Evolutionary conservation across 2,113 vertebrate species (phyloP), one percentile per base, ranked within the genome.

Genomic region (Eubucco bourcierii): DNA sequence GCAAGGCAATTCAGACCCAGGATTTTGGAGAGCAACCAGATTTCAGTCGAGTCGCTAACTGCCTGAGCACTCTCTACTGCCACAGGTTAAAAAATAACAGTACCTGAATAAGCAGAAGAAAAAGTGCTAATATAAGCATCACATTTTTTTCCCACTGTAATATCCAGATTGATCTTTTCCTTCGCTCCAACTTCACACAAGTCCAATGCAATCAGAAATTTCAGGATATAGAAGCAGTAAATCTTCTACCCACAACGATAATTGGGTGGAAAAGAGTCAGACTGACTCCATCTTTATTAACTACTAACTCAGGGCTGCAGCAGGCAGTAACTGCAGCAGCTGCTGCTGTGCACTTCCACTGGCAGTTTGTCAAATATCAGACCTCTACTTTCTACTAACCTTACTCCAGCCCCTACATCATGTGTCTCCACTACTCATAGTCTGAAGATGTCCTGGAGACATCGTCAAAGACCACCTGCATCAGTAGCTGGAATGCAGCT

Each of bases 241-340:
- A 20, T 20, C 52, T 75, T 39, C 14, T 6, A 24, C 34, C 12
- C 16, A 15, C 25, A 44, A 1, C 9, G 25, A 29, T 25, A 50
- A 29, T 3, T 53, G n/a, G 5, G 19, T 21, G 8, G 10, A 28
- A 84, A 82, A 15, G n/a, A 18, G 23, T 27, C 4, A 47, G 34
- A 9, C 9, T 10, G 2, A 20, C 31, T 41, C 15, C n/a, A 44
- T 12, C 19, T 7, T 0, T 20, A 15, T 10, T 53, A 23, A 2
- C 20, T 16, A 53, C 5, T 10, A 24, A 84, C 17, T 68, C 47
- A 47, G 61, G 20, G 37, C 46, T 50, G n/a, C 28, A 39, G 60
- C 9, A 39, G 23, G 7, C 18, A 61, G 29, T 20, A 72, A 53
- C 12, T 4, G 23, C 37, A 44, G 15, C 66, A 59, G 31, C 12